A percentile compares a stretch with the other conserved stretches of the same genome.
phyloP scores from a whole-genome alignment of 2,797 vertebrate genomes.

The Sphenodon punctatus region DNA sequence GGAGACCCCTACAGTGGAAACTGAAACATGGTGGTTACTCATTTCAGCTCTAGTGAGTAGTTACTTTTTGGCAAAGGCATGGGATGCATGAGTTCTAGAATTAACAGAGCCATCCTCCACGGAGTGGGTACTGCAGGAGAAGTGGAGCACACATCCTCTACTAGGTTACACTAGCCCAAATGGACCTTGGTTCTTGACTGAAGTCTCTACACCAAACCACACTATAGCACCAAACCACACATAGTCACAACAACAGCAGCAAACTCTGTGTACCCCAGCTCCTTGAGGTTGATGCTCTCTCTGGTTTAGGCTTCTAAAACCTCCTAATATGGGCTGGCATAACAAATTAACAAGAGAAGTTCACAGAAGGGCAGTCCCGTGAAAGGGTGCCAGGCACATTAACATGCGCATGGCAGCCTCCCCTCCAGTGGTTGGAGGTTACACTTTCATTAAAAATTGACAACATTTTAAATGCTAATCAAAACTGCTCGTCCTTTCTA shows the following conservation, averaged over 20 bases:
- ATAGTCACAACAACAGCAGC: constrained; percentile 15
- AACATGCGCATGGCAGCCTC: constrained; percentile 70
- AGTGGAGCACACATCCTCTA: too few relatives aligned
- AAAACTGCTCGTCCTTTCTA: constrained; percentile 76
- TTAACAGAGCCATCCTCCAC: too few relatives aligned
- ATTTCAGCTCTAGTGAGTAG: too few relatives aligned
- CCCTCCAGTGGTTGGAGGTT: constrained; percentile 75
- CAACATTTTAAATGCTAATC: constrained; percentile 81
- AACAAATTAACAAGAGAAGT: constrained; percentile 79
- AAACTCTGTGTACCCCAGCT: background rate
- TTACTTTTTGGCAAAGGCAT: too few relatives aligned
- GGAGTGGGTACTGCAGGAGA: too few relatives aligned
- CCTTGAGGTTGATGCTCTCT: constrained; percentile 53
- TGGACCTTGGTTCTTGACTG: too few relatives aligned
- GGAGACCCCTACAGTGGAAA: too few relatives aligned
- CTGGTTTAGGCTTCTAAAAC: constrained; percentile 62
- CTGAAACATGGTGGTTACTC: too few relatives aligned
- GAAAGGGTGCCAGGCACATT: constrained; percentile 71
- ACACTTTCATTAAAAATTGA: constrained; percentile 80
- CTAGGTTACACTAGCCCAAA: too few relatives aligned
- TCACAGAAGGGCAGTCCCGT: constrained; percentile 69
- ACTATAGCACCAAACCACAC: too few relatives aligned
- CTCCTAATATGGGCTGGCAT: constrained; percentile 71
- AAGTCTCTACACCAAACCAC: too few relatives aligned
- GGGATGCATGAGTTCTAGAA: too few relatives aligned